Conservation (phyloP, 2,113 vertebrate species). For the Oryzias curvinotus region DNA sequence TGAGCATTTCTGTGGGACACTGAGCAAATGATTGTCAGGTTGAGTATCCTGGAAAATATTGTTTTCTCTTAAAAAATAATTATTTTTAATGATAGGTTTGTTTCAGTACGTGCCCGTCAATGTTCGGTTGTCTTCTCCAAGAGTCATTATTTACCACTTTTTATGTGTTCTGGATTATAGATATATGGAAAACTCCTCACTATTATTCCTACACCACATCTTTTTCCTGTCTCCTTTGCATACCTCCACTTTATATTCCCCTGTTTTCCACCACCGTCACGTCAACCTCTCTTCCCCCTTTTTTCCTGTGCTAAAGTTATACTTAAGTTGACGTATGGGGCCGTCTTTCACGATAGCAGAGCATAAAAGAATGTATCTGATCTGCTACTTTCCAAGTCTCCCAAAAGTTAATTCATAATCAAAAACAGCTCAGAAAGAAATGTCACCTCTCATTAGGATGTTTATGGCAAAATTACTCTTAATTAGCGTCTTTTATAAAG, state of each 20-base stretch:
- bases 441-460: constrained; percentile 41
- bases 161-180: too few relatives aligned
- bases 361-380: constrained; percentile 17
- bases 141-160: too few relatives aligned
- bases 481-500: constrained; percentile 37
- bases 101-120: too few relatives aligned
- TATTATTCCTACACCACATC: constrained; percentile 44
- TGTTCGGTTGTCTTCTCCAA: too few relatives aligned
- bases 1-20: too few relatives aligned
- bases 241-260: constrained; percentile 23
- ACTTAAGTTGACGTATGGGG: constrained; percentile 45
- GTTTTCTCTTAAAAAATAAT: too few relatives aligned
- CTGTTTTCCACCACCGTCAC: constrained; percentile 19
- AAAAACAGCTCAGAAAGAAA: constrained; percentile 38
- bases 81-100: too few relatives aligned
- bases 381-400: constrained; percentile 14
- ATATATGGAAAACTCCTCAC: not conserved
- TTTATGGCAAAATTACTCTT: constrained; percentile 54
- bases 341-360: constrained; percentile 21
- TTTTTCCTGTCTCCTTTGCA: constrained; percentile 17
- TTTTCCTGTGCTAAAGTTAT: constrained; percentile 1
- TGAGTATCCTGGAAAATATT: too few relatives aligned
- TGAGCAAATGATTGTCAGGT: too few relatives aligned
- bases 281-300: constrained; percentile 22
- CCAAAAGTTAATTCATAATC: constrained; percentile 29